A percentile compares a stretch with the other conserved stretches of the same genome.
Conservation (phyloP, 2,888 invertebrate species). For the Copidosoma aretas region DNA sequence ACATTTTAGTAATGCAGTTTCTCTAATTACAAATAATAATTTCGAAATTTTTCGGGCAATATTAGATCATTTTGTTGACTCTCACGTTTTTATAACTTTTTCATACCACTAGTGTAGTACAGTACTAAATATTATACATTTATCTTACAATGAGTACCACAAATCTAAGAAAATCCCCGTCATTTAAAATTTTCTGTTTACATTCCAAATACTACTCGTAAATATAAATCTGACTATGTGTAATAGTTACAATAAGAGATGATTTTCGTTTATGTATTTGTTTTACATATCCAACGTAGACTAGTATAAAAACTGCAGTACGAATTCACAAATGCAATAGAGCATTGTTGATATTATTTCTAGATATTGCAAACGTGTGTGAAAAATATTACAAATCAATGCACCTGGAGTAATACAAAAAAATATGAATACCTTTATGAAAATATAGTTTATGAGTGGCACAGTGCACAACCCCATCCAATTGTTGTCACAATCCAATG, state of each 20-base stretch:
- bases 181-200: background rate
- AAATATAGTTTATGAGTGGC: constrained; percentile 43
- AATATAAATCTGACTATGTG: background rate
- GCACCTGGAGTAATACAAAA: constrained; percentile 25
- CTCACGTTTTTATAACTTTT: no score
- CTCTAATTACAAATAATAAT: no score
- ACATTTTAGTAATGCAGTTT: no score
- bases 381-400: constrained; percentile 18
- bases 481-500: constrained; percentile 20
- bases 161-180: no score
- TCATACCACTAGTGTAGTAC: no score
- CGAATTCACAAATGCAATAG: constrained; percentile 17
- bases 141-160: no score
- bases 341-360: constrained; percentile 10
- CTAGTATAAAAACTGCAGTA: constrained; percentile 15
- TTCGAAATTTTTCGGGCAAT: no score
- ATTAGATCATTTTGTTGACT: no score
- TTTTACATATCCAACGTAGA: background rate
- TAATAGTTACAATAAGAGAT: background rate
- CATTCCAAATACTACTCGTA: background rate
- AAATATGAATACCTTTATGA: no score
- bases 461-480: constrained; percentile 45
- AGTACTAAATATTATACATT: no score
- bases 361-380: constrained; percentile 24
- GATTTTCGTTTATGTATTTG: no score